These are phyloP conservation scores for Tridacna crocea DNA, from an alignment of 2,888 invertebrate genomes.

Conservation along the genomic window DNA sequence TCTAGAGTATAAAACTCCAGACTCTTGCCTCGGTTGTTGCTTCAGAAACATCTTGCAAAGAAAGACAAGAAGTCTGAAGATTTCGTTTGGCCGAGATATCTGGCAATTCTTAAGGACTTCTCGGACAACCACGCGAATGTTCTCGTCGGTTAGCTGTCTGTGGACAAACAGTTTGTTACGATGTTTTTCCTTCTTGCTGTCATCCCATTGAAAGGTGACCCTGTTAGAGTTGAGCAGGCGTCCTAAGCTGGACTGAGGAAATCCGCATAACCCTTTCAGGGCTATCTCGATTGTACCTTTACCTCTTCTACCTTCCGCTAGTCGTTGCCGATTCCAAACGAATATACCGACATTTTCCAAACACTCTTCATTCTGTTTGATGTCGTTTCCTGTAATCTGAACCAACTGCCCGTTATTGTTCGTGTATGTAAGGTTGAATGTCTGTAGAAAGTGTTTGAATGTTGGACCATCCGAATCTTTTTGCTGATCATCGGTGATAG, in stretches of 20 bases:
- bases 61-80: neutral
- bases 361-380: neutral
- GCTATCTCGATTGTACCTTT: neutral
- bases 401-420: neutral
- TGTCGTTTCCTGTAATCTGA: neutral
- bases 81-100: neutral
- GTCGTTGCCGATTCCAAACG: neutral
- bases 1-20: neutral
- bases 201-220: neutral
- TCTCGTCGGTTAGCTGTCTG: neutral
- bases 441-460: neutral
- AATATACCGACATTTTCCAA: neutral
- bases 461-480: neutral
- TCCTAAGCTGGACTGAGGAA: neutral
- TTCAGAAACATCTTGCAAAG: neutral
- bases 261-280: neutral
- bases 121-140: constrained; percentile 4
- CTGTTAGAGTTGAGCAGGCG: neutral
- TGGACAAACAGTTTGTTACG: neutral
- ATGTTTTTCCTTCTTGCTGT: neutral
- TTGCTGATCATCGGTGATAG: neutral
- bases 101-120: neutral
- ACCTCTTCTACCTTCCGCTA: neutral
- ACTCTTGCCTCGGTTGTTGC: neutral
- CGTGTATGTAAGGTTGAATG: neutral